Evolutionary conservation across 2,113 vertebrate genomes (phyloP), one percentile per base, ranked within the genome.

Genomic region (Dendropsophus ebraccatus): DNA sequence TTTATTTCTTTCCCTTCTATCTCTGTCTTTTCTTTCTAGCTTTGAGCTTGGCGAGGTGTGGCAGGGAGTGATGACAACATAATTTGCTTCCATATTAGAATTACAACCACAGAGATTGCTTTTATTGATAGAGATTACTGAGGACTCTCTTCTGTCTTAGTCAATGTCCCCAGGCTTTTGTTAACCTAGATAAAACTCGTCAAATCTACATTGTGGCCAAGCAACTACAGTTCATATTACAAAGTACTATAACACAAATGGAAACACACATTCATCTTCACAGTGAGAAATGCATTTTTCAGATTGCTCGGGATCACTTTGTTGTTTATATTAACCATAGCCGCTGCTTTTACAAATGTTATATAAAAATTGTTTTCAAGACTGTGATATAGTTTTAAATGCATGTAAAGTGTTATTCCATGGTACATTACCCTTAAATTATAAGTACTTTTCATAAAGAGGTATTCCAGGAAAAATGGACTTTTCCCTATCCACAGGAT

Each of bases 261-360:
- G 28, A 56, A 45, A 73, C 37, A 17, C 21, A n/a, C 1, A 45
- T 23, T 73, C 16, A 52, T 54, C 17, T 32, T 52, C 19, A 21
- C 13, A 54, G 25, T 30, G 9, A 52, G 16, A 77, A 77, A 77
- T 77, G 50, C 28, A 77, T 54, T 77, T 77, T 54, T 77, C 49
- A 77, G 75, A 47, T 35, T 56, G 50, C 19, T 35, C 28, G 32
- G 47, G 45, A 50, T 35, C 19, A 54, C 30, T 32, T 10, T 30
- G 25, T 76, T 17, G 14, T 30, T 30, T 50, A 30, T 49, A 19
- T 35, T 54, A 32, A 54, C 23, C 5, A 54, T 11, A 35, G 23
- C 30, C 25, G 28, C 23, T 54, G 25, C 25, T 54, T 30, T 77
- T 54, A 23, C 25, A 77, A 30, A 23, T 77, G 16, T n/a, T n/a